A percentile compares a stretch with the other conserved stretches of the same genome.
Evolutionary conservation across 2,113 vertebrate genomes (phyloP).

Genomic region (Xiphophorus couchianus): DNA sequence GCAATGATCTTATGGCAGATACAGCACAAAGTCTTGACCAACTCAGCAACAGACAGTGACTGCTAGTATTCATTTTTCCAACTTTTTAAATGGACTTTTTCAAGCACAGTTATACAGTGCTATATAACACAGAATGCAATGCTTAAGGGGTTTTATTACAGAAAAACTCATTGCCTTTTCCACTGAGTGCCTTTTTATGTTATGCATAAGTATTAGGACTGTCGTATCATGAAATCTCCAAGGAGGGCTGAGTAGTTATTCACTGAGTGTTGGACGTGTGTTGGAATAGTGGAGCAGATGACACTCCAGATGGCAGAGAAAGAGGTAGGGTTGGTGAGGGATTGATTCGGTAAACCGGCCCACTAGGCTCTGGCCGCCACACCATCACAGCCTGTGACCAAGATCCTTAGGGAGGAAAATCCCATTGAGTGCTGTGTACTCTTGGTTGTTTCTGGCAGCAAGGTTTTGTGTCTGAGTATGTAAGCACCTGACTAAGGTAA

Average conservation of each 20-base stretch:
- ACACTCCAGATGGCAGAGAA: slow-evolving; percentile 63
- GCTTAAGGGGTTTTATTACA: slow-evolving; percentile 29
- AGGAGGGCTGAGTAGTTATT: slow-evolving; percentile 6
- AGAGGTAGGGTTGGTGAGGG: slow-evolving; percentile 18
- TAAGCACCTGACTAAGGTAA: slow-evolving; percentile 15
- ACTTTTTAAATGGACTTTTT: slow-evolving; percentile 9
- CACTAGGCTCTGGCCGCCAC: slow-evolving; percentile 40
- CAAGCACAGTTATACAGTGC: slow-evolving; percentile 3
- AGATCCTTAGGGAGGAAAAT: slow-evolving; percentile 37
- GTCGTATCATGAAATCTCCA: slow-evolving; percentile 12
- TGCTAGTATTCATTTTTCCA: background rate
- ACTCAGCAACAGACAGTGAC: background rate
- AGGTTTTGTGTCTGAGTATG: slow-evolving; percentile 31
- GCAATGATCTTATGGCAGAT: background rate
- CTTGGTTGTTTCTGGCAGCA: slow-evolving; percentile 35
- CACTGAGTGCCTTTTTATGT: background rate
- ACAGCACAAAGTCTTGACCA: background rate
- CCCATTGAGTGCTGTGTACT: slow-evolving; percentile 18
- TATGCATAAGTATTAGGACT: slow-evolving; percentile 12
- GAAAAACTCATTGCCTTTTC: slow-evolving; percentile 17
- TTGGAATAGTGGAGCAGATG: slow-evolving; percentile 55
- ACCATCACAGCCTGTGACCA: slow-evolving; percentile 44
- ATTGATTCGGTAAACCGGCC: slow-evolving; percentile 28
- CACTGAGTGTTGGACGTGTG: slow-evolving; percentile 8
- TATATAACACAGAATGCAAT: slow-evolving; percentile 9